Evolutionary conservation across 2,888 invertebrate species (phyloP), one percentile per base, ranked within the genome.

Genomic region (Timema podura): DNA sequence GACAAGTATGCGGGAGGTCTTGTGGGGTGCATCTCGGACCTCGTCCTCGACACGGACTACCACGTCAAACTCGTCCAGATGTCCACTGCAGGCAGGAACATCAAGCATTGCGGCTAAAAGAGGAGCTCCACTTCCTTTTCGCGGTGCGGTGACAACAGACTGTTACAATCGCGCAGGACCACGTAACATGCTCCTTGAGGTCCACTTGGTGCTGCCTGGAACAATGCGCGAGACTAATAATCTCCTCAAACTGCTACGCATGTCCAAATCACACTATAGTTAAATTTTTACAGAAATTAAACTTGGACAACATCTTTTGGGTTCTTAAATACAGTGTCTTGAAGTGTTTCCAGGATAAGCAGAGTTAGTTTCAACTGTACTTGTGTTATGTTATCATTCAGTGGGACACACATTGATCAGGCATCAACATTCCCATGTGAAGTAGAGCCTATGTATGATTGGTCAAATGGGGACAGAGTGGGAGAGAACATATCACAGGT

Each of bases 11-110:
- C 85, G 68, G 86, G 86, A 73, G 94, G 94, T 48, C 87, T 93
- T 72, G 84, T 88, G 57, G 95, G 95, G 49, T 95, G 95, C 82
- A 89, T 95, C 76, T 91, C 92, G 61, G 91, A 93, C 81, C 87
- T 95, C 76, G 89, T 91, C 1, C 83, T 95, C 67, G 91, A 91
- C 75, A 89, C 91, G 13, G 92, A 93, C 80, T 90, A 89, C 78
- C 88, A 90, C 76, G 87, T 95, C 65, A 80, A 82, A 70, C 79
- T 86, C 65, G 77, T 83, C 57, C 88, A 89, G 13, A 84, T 91
- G 59, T 88, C 89, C 8, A 82, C 88, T 57, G 86, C 87, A 11
- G 89, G 88, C 64, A 69, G 69, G 68, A 72, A 71, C 47, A 70
- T 74, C 67, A 71, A 71, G n/a, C 72, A 71, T 57, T 74, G 74